Conservation (phyloP, 1,140 invertebrate genomes). For the Macrostomum lignano region DNA sequence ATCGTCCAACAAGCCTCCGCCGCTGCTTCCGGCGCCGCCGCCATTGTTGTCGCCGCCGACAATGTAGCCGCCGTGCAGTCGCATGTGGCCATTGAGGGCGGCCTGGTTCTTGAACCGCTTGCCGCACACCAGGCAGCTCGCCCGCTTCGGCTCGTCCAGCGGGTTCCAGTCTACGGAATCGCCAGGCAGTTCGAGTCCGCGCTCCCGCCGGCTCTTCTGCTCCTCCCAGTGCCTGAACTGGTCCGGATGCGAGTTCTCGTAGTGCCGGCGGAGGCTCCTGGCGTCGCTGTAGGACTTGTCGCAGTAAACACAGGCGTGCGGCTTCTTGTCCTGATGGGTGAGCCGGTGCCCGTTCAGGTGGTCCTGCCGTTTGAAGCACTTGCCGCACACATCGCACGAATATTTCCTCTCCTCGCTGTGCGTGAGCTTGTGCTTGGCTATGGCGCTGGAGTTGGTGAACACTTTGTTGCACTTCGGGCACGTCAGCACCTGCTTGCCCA, state of each 20-base stretch:
- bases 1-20: no score
- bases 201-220: no score
- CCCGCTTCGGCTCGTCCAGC: slow-evolving; percentile 32
- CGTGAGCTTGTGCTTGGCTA: slow-evolving; percentile 84
- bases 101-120: slow-evolving; percentile 81
- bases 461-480: no score
- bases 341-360: slow-evolving; percentile 94
- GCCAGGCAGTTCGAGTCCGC: slow-evolving; percentile 2
- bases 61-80: slow-evolving; percentile 75
- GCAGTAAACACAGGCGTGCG: slow-evolving; percentile 79
- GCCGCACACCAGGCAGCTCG: slow-evolving; percentile 71
- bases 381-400: slow-evolving; percentile 67
- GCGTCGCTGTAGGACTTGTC: slow-evolving; percentile 90
- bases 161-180: no score
- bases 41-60: no score
- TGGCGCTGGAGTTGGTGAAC: slow-evolving; percentile 76
- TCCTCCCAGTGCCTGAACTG: slow-evolving; percentile 7
- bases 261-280: slow-evolving; percentile 58
- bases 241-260: slow-evolving; percentile 61
- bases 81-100: slow-evolving; percentile 80
- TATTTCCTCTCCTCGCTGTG: slow-evolving; percentile 90
- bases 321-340: slow-evolving; percentile 82
- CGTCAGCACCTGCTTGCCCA: no score
- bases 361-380: slow-evolving; percentile 90
- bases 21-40: no score